Evolutionary conservation across 2,888 invertebrate species (phyloP), one percentile per base, ranked within the genome.

Genomic region (Eustalomyia histrio): DNA sequence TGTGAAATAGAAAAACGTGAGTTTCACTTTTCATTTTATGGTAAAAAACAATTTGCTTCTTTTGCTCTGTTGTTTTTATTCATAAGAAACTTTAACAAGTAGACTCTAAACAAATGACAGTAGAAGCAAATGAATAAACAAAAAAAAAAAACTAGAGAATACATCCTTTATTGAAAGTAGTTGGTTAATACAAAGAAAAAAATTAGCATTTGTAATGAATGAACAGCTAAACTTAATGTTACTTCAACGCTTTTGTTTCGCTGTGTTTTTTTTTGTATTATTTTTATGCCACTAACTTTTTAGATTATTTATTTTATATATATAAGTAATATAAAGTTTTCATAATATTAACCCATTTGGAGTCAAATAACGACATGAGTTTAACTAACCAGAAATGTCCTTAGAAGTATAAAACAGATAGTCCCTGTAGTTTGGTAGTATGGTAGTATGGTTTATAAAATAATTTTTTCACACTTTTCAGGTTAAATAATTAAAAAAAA

Each of bases 11-110:
- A 79, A 81, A 81, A 81, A 81, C 81, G 81, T 81, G 79, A 81
- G 78, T 81, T 81, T 81, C 81, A 81, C 81, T 81, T 81, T 81
- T 81, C 79, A 79, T 81, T 81, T 81, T 81, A 81, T 81, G 81
- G 81, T 81, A 81, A 81, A 81, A 81, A 81, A 58, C 79, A 81
- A 81, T 81, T 81, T 81, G 81, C 79, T 81, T 78, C 71, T 81
- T 71, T 65, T 57, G 55, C 55, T 67, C 74, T 67, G 81, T 79
- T 73, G 74, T 57, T 71, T 21, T 58, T 64, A 60, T 67, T 74
- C 74, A 75, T 65, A 72, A 69, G 14, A 71, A 78, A 81, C 67
- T 68, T 29, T 80, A 78, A 64, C 58, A 81, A 78, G 78, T 61
- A 58, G 78, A 69, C 73, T 18, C 17, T n/a, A 47, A 71, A 63